Percentiles rank a stretch among this genome's conserved stretches.
These are phyloP conservation scores for Stomatorhinus ivindoensis DNA, from an alignment of 2,113 vertebrate genomes.

Conservation along the genomic window DNA sequence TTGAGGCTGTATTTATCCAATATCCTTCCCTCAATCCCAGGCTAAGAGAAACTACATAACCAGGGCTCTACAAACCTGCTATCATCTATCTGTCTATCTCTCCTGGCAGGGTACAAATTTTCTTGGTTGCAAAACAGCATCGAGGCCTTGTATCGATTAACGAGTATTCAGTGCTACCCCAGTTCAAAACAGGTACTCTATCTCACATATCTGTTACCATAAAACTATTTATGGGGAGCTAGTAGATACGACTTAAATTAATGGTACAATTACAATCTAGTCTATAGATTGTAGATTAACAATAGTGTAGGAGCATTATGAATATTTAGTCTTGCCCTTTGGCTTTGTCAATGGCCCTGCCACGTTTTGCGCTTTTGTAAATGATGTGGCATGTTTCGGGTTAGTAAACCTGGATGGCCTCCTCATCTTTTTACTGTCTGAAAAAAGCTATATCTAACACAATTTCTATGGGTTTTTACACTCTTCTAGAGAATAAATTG, in stretches of 20 bases:
- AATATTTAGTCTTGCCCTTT: neutral
- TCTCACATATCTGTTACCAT: neutral
- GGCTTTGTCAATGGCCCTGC: neutral
- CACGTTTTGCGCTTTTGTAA: neutral
- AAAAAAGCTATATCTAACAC: neutral
- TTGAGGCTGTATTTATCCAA: neutral
- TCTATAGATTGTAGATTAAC: neutral
- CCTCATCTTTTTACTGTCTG: neutral
- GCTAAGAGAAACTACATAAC: conserved; percentile 1
- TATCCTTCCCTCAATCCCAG: neutral
- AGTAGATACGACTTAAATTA: neutral
- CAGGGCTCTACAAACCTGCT: neutral
- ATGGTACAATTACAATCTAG: neutral
- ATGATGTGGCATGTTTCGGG: neutral
- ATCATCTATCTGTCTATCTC: neutral
- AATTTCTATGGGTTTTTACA: neutral
- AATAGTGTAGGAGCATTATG: neutral
- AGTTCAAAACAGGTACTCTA: neutral
- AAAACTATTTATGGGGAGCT: neutral
- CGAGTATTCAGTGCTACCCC: neutral
- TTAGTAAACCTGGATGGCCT: neutral
- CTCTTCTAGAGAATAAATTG: neutral
- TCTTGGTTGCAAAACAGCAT: neutral
- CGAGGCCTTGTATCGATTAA: neutral
- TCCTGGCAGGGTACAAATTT: neutral